These are phyloP conservation scores for Mamestra configurata DNA, from an alignment of 1,140 invertebrate species.

Conservation along the genomic window DNA sequence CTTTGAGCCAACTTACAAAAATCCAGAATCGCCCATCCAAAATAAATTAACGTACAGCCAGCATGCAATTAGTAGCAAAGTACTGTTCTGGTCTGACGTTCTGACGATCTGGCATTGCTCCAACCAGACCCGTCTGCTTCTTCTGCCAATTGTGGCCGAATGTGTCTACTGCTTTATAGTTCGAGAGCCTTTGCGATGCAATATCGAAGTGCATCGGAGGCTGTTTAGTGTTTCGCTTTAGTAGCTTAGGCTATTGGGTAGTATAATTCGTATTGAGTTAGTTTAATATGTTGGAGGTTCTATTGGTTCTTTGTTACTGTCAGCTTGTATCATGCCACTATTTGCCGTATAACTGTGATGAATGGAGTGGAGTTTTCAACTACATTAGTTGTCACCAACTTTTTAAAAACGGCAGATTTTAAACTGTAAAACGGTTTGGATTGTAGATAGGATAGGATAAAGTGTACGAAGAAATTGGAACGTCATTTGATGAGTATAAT, in stretches of 20 bases:
- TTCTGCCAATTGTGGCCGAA: slow-evolving; percentile 43
- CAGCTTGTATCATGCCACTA: no score
- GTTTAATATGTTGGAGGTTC: no score
- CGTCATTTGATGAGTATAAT: no score
- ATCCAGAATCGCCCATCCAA: background rate
- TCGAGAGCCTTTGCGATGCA: slow-evolving; percentile 1
- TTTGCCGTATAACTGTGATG: no score
- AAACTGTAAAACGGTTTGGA: no score
- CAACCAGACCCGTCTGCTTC: background rate
- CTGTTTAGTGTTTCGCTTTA: background rate
- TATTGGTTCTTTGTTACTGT: no score
- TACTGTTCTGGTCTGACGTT: slow-evolving; percentile 7
- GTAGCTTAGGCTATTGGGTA: background rate
- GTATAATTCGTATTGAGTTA: no score
- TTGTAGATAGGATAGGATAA: no score
- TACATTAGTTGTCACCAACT: no score
- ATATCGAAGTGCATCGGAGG: slow-evolving; percentile 11
- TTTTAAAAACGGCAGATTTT: no score
- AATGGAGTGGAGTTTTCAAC: no score
- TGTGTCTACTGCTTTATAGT: slow-evolving; percentile 4
- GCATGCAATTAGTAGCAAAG: slow-evolving; percentile 37
- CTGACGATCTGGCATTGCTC: slow-evolving; percentile 8
- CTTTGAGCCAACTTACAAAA: background rate
- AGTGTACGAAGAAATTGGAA: no score
- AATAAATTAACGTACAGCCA: background rate